A percentile compares a stretch with the other conserved stretches of the same genome.
These are phyloP conservation scores for Lacerta viridis DNA, from an alignment of 2,797 vertebrate species.

Conservation along the genomic window DNA sequence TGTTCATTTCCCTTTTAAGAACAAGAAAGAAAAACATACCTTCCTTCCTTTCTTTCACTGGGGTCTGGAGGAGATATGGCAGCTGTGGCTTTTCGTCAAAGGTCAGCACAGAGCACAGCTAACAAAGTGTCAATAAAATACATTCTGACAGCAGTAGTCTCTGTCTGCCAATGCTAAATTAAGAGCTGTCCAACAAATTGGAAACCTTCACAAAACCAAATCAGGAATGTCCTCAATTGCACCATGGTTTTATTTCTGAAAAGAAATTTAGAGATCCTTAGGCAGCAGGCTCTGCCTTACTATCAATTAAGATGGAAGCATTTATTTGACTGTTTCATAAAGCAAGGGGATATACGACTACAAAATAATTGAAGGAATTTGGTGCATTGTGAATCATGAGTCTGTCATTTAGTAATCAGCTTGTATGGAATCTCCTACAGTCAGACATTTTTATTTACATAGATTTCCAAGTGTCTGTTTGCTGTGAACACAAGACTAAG, in stretches of 20 bases:
- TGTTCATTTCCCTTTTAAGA: conserved; percentile 20
- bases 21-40: not conserved
- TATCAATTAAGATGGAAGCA: conserved; percentile 72
- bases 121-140: conserved; percentile 71
- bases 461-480: conserved; percentile 65
- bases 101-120: conserved; percentile 61
- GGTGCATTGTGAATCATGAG: conserved; percentile 69
- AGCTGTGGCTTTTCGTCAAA: conserved; percentile 47
- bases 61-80: conserved; percentile 42
- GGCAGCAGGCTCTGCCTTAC: conserved; percentile 65
- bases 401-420: conserved; percentile 70
- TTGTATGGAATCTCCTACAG: conserved; percentile 61
- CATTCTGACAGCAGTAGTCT: conserved; percentile 54
- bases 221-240: conserved; percentile 59
- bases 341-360: conserved; percentile 67
- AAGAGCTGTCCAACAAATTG: conserved; percentile 58
- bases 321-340: conserved; percentile 74
- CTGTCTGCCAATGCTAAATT: conserved; percentile 71
- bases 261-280: conserved; percentile 71
- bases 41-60: conserved; percentile 15
- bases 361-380: conserved; percentile 68
- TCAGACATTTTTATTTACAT: conserved; percentile 65
- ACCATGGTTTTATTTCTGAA: conserved; percentile 40
- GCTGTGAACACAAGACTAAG: not conserved
- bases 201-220: conserved; percentile 66